These are phyloP conservation scores for Perizoma flavofasciatum DNA, from an alignment of 2,888 invertebrate species.

Conservation along the genomic window DNA sequence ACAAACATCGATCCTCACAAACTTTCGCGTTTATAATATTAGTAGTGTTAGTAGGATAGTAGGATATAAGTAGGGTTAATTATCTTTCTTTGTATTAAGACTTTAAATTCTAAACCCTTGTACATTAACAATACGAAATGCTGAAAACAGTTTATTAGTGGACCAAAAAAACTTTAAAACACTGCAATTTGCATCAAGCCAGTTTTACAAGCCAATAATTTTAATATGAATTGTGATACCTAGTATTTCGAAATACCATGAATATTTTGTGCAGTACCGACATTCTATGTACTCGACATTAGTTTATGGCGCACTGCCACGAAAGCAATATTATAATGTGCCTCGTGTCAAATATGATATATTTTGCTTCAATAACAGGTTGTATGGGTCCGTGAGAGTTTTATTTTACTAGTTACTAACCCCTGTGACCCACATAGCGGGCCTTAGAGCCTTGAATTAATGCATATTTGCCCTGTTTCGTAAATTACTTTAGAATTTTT, in stretches of 20 bases:
- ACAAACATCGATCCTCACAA: no score
- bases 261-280: slow-evolving; percentile 18
- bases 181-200: background rate
- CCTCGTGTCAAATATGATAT: slow-evolving; percentile 28
- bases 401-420: slow-evolving; percentile 19
- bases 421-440: slow-evolving; percentile 41
- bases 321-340: slow-evolving; percentile 21
- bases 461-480: slow-evolving; percentile 35
- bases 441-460: slow-evolving; percentile 30
- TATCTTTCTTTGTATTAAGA: background rate
- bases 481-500: slow-evolving; percentile 37
- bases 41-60: no score
- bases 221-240: background rate
- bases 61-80: no score
- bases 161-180: background rate
- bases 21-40: no score
- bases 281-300: slow-evolving; percentile 17
- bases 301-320: slow-evolving; percentile 30
- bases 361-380: slow-evolving; percentile 14
- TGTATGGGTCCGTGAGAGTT: slow-evolving; percentile 7
- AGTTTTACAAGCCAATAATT: slow-evolving; percentile 8
- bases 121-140: background rate
- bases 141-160: slow-evolving; percentile 4
- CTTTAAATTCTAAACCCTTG: slow-evolving; percentile 6
- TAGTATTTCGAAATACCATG: slow-evolving; percentile 9